Evolutionary conservation across 2,888 invertebrate species (phyloP).

Genomic region (Zootermopsis nevadensis): DNA sequence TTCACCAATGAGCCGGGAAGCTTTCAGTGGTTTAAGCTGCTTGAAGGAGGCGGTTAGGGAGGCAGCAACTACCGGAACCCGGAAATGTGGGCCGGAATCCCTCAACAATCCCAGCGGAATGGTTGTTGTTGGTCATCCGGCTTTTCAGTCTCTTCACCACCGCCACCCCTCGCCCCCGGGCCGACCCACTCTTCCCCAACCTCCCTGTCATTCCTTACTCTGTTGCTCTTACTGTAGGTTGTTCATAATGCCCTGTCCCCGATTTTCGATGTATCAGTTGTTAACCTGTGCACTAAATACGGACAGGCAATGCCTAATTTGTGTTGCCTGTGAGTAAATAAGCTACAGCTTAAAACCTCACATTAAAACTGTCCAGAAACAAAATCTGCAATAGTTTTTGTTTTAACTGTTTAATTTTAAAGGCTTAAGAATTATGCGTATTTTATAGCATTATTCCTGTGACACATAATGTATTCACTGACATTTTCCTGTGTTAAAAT

Average conservation of each 20-base stretch:
- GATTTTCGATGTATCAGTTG: no score
- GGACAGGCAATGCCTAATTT: no score
- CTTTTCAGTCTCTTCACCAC: constrained; percentile 31
- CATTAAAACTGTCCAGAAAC: no score
- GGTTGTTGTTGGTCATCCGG: constrained; percentile 52
- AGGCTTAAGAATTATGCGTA: no score
- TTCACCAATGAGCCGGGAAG: constrained; percentile 59
- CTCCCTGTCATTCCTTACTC: background rate
- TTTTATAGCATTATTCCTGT: no score
- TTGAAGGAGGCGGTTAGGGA: constrained; percentile 45
- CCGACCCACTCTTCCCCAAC: background rate
- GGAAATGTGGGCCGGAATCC: constrained; percentile 65
- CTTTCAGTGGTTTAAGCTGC: constrained; percentile 50
- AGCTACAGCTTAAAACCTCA: no score
- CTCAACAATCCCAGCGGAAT: constrained; percentile 51
- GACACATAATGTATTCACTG: no score
- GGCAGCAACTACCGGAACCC: constrained; percentile 60
- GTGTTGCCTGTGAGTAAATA: no score
- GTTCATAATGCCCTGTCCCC: background rate
- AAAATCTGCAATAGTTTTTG: no score
- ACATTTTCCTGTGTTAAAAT: no score
- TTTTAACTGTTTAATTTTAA: no score
- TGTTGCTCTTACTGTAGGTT: background rate
- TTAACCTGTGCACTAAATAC: no score
- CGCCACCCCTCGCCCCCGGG: background rate